phyloP scores from a whole-genome alignment of 2,888 invertebrate genomes.

The Gymnosoma rotundatum region DNA sequence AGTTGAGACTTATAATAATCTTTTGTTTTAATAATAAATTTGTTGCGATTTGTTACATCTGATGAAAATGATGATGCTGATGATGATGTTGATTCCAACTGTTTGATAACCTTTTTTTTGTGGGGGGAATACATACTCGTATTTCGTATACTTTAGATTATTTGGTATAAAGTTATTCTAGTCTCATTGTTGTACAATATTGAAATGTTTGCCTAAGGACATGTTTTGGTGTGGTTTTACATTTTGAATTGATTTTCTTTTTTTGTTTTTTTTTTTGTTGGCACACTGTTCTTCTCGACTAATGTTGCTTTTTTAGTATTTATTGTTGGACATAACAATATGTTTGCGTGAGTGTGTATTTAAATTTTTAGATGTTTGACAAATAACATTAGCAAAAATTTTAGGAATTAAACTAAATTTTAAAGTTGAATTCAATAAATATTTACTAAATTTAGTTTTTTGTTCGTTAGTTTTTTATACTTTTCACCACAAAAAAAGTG shows the following conservation, averaged over 20 bases:
- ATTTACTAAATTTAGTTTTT: no score
- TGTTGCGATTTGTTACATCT: constrained; percentile 65
- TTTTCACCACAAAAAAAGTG: no score
- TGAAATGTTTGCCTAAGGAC: constrained; percentile 63
- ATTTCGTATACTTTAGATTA: constrained; percentile 29
- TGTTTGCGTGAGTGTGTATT: neutral
- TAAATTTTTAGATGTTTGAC: neutral
- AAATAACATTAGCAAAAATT: neutral
- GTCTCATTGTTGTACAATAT: constrained; percentile 46
- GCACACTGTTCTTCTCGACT: no score
- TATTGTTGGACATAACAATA: neutral
- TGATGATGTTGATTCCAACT: constrained; percentile 64
- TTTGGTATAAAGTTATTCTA: constrained; percentile 5
- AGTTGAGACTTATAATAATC: constrained; percentile 29
- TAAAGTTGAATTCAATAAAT: no score
- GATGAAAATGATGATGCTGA: constrained; percentile 29
- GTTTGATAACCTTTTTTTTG: constrained; percentile 65
- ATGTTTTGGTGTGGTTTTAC: constrained; percentile 66
- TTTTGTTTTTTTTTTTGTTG: constrained; percentile 28
- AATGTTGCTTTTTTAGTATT: neutral
- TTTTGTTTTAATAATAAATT: constrained; percentile 65
- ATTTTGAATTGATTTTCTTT: constrained; percentile 46
- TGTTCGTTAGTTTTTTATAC: no score
- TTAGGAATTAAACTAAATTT: neutral
- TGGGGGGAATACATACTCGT: neutral